Base-by-base conservation (phyloP, 2,888 invertebrate species). In the Thymelicus lineola region DNA sequence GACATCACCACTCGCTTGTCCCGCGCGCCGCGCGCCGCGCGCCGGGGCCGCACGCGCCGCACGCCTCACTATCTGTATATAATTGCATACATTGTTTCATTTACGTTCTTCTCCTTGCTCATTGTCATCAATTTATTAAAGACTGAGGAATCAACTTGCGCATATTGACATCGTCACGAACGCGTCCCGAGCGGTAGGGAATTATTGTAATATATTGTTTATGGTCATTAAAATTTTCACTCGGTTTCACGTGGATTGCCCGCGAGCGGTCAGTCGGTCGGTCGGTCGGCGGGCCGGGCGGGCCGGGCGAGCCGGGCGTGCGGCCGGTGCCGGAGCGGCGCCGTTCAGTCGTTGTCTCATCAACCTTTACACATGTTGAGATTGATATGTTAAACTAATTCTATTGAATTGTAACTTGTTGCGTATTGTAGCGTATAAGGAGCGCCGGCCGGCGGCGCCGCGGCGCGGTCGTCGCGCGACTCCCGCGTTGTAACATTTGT, bases 381-480 rank as follows among this genome's bases (percentile, higher is more conserved):
- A 91, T 91, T 92, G 91, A 91, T 91, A 91, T 91, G 92, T 93
- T 92, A 92, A 90, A 90, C 91, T 91, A 92, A 93, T 93, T 93
- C 91, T 92, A 93, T 92, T 91, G 90, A 92, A 92, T 92, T 92
- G 87, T 90, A 84, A 89, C 90, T 93, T 92, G 93, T 92, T 92
- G 91, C 90, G 89, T 91, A 90, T 90, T 90, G n/a, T n/a, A n/a
- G n/a, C n/a, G n/a, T n/a, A 87, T 91, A 91, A 89, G 90, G 89
- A 79, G 82, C 82, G 77, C 75, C 80, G 79, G 77, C 76, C 46
- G 46, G 15, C 46, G 46, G 74, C 76, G 75, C 75, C 76, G 46
- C 46, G 75, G 75, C 77, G 74, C 80, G 80, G 79, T 75, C 74
- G 80, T 77, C 75, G 79, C 81, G 81, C 83, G 80, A 76, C 75